A percentile compares a stretch with the other conserved stretches of the same genome.
Evolutionary conservation across 1,140 invertebrate species (phyloP).

Genomic region (Lepidurus packardi): DNA sequence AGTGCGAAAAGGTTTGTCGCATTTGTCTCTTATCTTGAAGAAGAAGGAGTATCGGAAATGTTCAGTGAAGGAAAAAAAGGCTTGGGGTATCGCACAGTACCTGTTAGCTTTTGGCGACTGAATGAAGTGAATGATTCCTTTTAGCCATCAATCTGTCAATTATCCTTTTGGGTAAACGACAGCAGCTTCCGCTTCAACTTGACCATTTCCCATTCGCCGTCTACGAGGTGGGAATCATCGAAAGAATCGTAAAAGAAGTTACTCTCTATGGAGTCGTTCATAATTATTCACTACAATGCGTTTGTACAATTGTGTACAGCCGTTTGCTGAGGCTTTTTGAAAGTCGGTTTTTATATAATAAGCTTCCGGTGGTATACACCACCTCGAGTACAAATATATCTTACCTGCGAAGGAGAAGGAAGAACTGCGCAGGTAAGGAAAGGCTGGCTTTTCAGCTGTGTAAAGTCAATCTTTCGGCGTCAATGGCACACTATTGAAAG

Average conservation of each 20-base stretch:
- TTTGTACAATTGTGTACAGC: neutral
- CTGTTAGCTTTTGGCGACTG: neutral
- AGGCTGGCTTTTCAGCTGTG: neutral
- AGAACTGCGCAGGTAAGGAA: neutral
- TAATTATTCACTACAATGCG: conserved; percentile 10
- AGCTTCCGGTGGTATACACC: neutral
- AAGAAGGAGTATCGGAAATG: too few relatives aligned
- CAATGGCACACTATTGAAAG: neutral
- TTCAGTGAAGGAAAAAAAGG: too few relatives aligned
- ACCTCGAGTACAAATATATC: conserved; percentile 1
- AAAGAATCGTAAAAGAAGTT: neutral
- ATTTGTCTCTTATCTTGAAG: too few relatives aligned
- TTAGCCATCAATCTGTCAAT: conserved; percentile 19
- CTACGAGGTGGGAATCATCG: neutral
- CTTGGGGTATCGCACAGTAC: too few relatives aligned
- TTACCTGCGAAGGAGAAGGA: conserved; percentile 2
- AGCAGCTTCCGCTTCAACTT: conserved; percentile 21
- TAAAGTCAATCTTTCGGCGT: conserved; percentile 21
- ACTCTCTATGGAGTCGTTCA: neutral
- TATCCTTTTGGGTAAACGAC: neutral
- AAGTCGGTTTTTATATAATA: neutral
- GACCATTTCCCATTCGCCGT: neutral
- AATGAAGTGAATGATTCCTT: conserved; percentile 5
- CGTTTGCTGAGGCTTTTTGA: neutral
- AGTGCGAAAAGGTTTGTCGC: too few relatives aligned